Evolutionary conservation across 2,797 vertebrate species (phyloP).

Genomic region (Molossus alvarezi): DNA sequence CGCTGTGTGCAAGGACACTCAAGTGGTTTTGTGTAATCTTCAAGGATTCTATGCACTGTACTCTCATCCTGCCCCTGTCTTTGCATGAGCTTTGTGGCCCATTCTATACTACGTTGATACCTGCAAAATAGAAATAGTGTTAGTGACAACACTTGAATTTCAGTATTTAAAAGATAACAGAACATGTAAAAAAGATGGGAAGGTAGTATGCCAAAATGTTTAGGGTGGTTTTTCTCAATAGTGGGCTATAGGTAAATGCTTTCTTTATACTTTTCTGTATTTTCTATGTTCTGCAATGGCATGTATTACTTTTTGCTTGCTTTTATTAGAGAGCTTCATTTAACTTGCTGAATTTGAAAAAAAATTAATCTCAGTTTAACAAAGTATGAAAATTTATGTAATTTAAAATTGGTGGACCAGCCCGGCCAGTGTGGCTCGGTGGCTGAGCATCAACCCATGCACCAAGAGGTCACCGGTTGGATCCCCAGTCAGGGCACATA

Average conservation of each 20-base stretch:
- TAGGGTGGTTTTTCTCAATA: not conserved
- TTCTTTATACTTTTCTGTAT: not conserved
- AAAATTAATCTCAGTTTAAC: not conserved
- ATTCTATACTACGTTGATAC: conserved; percentile 91
- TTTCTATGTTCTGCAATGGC: conserved; percentile 31
- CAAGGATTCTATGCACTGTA: conserved; percentile 86
- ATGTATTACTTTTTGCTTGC: not conserved
- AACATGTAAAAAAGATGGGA: not conserved
- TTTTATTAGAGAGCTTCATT: conserved; percentile 2
- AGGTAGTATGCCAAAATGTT: not conserved
- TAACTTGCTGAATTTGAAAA: conserved; percentile 1
- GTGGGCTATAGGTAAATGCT: not conserved
- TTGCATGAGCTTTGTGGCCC: conserved; percentile 90
- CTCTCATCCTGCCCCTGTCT: conserved; percentile 92
- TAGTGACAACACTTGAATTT: not conserved
- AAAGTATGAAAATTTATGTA: not conserved
- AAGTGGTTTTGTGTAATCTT: conserved; percentile 89
- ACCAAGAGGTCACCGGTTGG: too few relatives aligned
- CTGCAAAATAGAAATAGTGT: conserved; percentile 85
- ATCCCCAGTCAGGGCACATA: too few relatives aligned
- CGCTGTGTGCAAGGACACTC: conserved; percentile 68
- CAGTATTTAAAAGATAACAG: not conserved
- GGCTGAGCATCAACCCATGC: too few relatives aligned
- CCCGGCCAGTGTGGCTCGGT: too few relatives aligned
- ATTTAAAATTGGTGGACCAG: conserved; percentile 11